Evolutionary conservation across 2,888 invertebrate species (phyloP), one percentile per base, ranked within the genome.

Genomic region (Tenthredo livida): DNA sequence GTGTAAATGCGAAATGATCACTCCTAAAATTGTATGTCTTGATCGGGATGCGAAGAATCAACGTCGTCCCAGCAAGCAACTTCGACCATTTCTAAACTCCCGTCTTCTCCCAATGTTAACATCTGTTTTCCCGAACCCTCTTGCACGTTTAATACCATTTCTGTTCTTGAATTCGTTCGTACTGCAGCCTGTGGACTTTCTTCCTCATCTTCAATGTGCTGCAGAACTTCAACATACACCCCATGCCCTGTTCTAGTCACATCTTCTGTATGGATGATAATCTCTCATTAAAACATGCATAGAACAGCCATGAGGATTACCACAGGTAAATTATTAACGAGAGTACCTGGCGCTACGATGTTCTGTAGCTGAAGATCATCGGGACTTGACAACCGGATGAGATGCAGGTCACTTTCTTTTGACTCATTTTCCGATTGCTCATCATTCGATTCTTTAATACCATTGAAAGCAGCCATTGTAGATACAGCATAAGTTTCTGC

Each of bases 81-180:
- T 85, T 93, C 92, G 4, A 92, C 89, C 91, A 93, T 91, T 89
- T 93, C 91, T 58, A 93, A 89, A 87, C 89, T 91, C 29, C 93
- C 93, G 86, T 93, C 93, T 54, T 93, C 92, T n/a, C 90, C 89
- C 37, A 93, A 88, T 3, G 92, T 91, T 21, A 93, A 85, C 86
- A 93, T 89, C 75, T 92, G 93, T 85, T 92, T 93, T 0, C 84
- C 85, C 1, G 88, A 84, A n/a, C 80, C 86, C 15, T 87, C 88
- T 67, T 89, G 88, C 12, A 88, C 67, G 84, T 87, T 88, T 0
- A 87, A 75, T 9, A 87, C 65, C 72, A 87, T 82, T 17, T 29
- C 67, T 3, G 67, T 1, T 17, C 21, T 10, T 9, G 67, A 33
- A 47, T 50, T 21, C 3, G 83, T 9, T 47, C 33, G 40, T 25